Base-by-base conservation (phyloP, 2,888 invertebrate species). In the Julus scanicus region DNA sequence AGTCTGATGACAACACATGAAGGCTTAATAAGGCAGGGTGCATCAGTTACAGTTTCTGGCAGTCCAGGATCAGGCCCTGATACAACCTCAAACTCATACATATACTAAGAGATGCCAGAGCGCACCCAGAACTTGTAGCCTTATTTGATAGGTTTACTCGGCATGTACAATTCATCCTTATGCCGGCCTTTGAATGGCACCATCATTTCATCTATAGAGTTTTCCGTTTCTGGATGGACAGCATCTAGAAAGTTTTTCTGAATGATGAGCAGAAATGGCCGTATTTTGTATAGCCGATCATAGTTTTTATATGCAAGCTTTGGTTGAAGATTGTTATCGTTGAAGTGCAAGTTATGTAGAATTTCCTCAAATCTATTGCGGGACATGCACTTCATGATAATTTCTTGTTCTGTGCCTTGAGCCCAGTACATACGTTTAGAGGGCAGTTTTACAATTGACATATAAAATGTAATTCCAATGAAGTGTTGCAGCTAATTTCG, bases 31-130 rank as follows among this genome's bases (percentile, higher is more conserved):
- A 87, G 57, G 87, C 11, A 37, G 57, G 80, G 87, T 87, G 87
- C 87, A 87, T 20, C 13, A 53, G 87, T 87, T 87, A 40, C 87
- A 53, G 9, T 87, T 87, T 87, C 29, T 87, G 87, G 87, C n/a
- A 87, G 87, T 2, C 80, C 3, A 37, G 87, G 63, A 57, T 87
- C 87, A 39, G 87, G 87, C 13, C 57, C 87, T 20, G 87, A 49
- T 57, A 87, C 87, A 11, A 37, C 48, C 48, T 86, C 44, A 44
- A 86, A 86, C 39, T 86, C 86, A 40, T 84, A 86, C 39, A 86
- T 87, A 80, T 87, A 89, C 57, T 90, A 90, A 9, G 89, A 89
- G 17, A 90, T 88, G 48, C 91, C 91, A 44, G 90, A 89, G 29
- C 88, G 29, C n/a, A 87, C 85, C 63, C 88, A 89, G 17, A 89